Evolutionary conservation across 2,797 vertebrate genomes (phyloP).

Genomic region (Uromys caudimaculatus): DNA sequence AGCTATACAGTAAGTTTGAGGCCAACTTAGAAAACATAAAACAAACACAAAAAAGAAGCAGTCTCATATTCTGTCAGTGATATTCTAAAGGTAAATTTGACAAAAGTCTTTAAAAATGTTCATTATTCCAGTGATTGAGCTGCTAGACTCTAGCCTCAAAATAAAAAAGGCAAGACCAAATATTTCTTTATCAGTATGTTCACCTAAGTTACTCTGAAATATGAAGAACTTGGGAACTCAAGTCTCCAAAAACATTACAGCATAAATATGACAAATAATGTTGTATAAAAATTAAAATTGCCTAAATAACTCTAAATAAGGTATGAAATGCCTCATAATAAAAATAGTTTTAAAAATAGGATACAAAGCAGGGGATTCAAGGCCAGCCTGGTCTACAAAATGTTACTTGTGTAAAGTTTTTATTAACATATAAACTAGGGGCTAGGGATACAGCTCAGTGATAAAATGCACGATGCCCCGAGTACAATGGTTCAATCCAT

Average conservation of each 20-base stretch:
- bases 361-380: neutral
- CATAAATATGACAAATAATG: neutral
- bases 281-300: neutral
- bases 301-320: neutral
- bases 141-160: neutral
- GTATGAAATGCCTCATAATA: neutral
- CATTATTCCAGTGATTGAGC: neutral
- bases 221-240: neutral
- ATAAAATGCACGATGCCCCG: too few relatives aligned
- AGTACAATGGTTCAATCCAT: too few relatives aligned
- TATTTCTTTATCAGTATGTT: neutral
- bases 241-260: neutral
- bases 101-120: neutral
- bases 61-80: neutral
- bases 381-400: neutral
- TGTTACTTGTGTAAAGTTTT: too few relatives aligned
- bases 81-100: neutral
- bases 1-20: neutral
- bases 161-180: neutral
- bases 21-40: neutral
- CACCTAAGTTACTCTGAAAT: neutral
- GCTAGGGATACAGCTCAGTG: too few relatives aligned
- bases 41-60: neutral
- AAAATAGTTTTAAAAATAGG: neutral
- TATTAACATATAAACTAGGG: too few relatives aligned